Base-by-base conservation (phyloP, 2,797 vertebrate species). In the Sebastes minor region DNA sequence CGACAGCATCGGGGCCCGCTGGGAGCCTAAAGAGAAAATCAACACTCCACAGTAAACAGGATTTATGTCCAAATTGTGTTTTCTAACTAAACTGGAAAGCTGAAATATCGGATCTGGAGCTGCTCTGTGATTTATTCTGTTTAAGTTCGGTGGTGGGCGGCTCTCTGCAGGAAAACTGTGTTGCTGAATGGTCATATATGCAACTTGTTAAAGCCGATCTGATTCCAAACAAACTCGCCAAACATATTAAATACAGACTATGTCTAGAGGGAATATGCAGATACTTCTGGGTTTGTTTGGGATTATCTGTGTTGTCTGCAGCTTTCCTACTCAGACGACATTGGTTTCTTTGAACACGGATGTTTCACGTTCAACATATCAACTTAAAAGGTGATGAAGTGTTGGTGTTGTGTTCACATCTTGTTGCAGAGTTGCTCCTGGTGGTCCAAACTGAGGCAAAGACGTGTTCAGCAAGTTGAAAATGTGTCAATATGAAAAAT, bases 11-110 rank as follows among this genome's bases (percentile, higher is more conserved):
- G 1, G 68, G 55, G 22, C 33, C 84, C 67, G 22, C 71, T 42
- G 85, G 84, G 89, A 86, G 77, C 74, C 66, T 22, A 16, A 70
- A 78, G 78, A 81, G 82, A 89, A 86, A 86, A 84, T 90, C 87
- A 88, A 81, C 85, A 73, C 53, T 75, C 28, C 55, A 10, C 75
- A 67, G 65, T 81, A 70, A 88, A 83, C 76, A 75, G 68, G 86
- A 88, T 89, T 90, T 81, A 88, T 88, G 81, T 83, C 76, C 79
- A 57, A 61, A 64, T 16, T 22, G 57, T 85, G 68, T 88, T 88
- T 84, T 85, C 76, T 82, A 81, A 78, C 67, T 79, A 49, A 83
- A 77, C 28, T 63, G 52, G 56, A 72, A 38, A 72, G 78, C 81
- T 80, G 77, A 77, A 56, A 33, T 61, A 71, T 85, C 0, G 14